These are phyloP conservation scores for Hyles euphorbiae DNA, from an alignment of 1,140 invertebrate genomes.

Conservation along the genomic window DNA sequence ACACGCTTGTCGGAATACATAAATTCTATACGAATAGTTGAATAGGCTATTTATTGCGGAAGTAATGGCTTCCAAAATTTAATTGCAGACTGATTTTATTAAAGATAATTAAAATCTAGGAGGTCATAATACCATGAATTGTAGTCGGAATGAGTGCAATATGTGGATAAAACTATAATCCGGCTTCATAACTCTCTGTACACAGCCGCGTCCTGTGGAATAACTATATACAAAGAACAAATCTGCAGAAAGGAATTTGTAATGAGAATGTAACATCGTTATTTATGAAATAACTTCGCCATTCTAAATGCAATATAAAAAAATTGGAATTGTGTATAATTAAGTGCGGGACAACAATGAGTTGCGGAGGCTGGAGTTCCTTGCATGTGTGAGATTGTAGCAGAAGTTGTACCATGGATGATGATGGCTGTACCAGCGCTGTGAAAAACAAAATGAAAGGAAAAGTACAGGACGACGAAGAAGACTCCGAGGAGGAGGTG, in stretches of 20 bases:
- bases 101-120: conserved; percentile 40
- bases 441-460: conserved; percentile 50
- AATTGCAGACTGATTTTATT: conserved; percentile 63
- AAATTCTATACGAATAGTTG: conserved; percentile 67
- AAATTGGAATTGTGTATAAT: conserved; percentile 1
- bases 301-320: too few species aligned
- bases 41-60: conserved; percentile 75
- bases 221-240: conserved; percentile 50
- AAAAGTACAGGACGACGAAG: conserved; percentile 32
- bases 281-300: conserved; percentile 18
- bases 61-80: conserved; percentile 76
- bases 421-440: conserved; percentile 47
- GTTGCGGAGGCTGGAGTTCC: conserved; percentile 12
- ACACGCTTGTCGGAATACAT: conserved; percentile 74
- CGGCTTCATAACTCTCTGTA: conserved; percentile 42
- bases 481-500: conserved; percentile 57
- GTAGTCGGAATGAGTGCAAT: conserved; percentile 27
- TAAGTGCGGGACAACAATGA: conserved; percentile 9
- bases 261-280: conserved; percentile 18
- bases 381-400: not conserved
- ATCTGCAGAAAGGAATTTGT: conserved; percentile 33
- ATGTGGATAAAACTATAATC: conserved; percentile 50
- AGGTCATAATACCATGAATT: conserved; percentile 26
- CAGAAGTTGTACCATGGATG: conserved; percentile 45
- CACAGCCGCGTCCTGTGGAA: conserved; percentile 47